Evolutionary conservation across 2,113 vertebrate species (phyloP).

Genomic region (Bubalus kerabau): DNA sequence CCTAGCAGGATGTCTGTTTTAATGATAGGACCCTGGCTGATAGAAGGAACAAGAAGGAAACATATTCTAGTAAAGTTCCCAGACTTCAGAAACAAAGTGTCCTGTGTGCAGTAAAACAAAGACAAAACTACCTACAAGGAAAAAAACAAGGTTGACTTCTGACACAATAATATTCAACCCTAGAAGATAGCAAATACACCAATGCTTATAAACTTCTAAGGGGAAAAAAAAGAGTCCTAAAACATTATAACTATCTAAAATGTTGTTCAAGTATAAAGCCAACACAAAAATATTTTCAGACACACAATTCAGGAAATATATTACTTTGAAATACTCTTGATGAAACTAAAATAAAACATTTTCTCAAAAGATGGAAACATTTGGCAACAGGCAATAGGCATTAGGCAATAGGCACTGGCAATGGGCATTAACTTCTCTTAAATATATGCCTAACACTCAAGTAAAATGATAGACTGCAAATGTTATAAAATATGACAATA

Average conservation of each 20-base stretch:
- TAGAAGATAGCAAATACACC: background rate
- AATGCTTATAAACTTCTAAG: background rate
- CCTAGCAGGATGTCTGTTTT: background rate
- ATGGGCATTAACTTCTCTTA: background rate
- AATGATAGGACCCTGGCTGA: background rate
- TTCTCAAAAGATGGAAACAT: background rate
- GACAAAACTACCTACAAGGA: background rate
- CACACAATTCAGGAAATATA: background rate
- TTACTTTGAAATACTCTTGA: background rate
- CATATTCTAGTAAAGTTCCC: background rate
- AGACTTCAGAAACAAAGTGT: background rate
- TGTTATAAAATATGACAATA: background rate
- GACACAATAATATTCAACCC: background rate
- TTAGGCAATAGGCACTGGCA: background rate
- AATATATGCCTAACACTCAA: background rate
- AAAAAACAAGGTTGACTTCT: background rate
- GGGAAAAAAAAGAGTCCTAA: background rate
- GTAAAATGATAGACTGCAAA: background rate
- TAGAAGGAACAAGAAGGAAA: background rate
- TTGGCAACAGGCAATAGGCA: background rate
- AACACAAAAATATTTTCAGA: constrained; percentile 28
- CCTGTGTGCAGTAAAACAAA: background rate
- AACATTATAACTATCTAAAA: background rate
- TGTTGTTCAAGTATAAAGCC: background rate
- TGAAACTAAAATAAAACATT: constrained; percentile 7